phyloP scores from a whole-genome alignment of 2,797 vertebrate species.

The Nothura maculosa region DNA sequence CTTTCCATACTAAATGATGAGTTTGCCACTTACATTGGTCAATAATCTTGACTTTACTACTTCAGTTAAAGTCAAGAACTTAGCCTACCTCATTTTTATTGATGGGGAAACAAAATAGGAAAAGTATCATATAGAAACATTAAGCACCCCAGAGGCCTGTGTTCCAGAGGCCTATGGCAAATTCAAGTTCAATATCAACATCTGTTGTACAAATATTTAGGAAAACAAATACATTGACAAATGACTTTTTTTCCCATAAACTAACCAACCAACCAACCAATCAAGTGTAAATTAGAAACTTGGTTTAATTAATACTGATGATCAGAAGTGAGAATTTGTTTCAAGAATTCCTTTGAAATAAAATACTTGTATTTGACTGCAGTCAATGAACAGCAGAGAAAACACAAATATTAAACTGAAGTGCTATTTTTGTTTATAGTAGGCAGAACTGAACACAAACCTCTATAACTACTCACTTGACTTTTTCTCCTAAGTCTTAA shows the following conservation, averaged over 20 bases:
- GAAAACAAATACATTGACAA: not conserved
- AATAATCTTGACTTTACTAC: not conserved
- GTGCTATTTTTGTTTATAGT: not conserved
- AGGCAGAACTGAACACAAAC: not conserved
- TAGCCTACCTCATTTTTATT: not conserved
- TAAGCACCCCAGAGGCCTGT: not conserved
- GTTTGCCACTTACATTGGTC: rapidly evolving
- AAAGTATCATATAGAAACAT: not conserved
- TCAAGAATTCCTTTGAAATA: not conserved
- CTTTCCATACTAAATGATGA: not conserved
- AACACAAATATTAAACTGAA: not conserved
- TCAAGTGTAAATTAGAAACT: not conserved
- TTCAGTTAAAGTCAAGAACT: not conserved
- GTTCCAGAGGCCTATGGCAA: not conserved
- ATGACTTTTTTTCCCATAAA: not conserved
- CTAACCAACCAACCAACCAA: not conserved
- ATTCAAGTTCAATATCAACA: too few relatives aligned
- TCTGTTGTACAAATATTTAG: not conserved
- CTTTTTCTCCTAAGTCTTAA: not conserved
- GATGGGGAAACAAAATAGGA: not conserved
- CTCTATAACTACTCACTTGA: not conserved
- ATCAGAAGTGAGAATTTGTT: not conserved
- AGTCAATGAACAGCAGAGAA: not conserved
- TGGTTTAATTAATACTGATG: not conserved
- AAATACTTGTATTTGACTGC: not conserved